Evolutionary conservation across 2,888 invertebrate species (phyloP).

Genomic region (Doris montereyensis): DNA sequence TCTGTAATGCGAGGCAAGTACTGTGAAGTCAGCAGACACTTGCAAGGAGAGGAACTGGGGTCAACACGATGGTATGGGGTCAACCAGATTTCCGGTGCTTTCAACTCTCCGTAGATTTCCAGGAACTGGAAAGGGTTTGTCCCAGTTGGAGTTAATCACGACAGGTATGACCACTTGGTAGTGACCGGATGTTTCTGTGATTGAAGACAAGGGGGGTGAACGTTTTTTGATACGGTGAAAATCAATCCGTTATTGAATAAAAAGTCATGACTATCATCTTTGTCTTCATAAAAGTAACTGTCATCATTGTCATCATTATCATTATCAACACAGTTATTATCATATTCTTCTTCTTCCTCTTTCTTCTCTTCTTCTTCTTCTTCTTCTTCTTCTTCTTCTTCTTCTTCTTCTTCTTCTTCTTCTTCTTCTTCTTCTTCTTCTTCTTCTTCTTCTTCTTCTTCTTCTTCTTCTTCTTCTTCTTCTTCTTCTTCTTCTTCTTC

Average conservation of each 20-base stretch:
- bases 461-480: too few relatives aligned
- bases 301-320: too few relatives aligned
- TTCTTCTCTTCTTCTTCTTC: too few relatives aligned
- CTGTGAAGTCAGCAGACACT: slow-evolving; percentile 62
- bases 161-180: slow-evolving; percentile 67
- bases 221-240: neutral
- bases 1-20: slow-evolving; percentile 65
- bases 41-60: slow-evolving; percentile 70
- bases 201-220: neutral
- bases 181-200: slow-evolving; percentile 61
- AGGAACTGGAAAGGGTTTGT: slow-evolving; percentile 70
- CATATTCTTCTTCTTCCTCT: too few relatives aligned
- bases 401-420: too few relatives aligned
- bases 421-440: too few relatives aligned
- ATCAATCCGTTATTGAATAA: neutral
- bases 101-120: slow-evolving; percentile 65
- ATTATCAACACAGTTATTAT: too few relatives aligned
- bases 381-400: too few relatives aligned
- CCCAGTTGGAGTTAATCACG: slow-evolving; percentile 64
- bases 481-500: too few relatives aligned
- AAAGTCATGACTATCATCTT: neutral
- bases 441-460: too few relatives aligned
- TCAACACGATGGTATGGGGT: slow-evolving; percentile 69
- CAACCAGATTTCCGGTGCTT: slow-evolving; percentile 69
- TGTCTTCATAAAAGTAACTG: neutral